Evolutionary conservation across 2,113 vertebrate species (phyloP).

Genomic region (Falco punctatus): DNA sequence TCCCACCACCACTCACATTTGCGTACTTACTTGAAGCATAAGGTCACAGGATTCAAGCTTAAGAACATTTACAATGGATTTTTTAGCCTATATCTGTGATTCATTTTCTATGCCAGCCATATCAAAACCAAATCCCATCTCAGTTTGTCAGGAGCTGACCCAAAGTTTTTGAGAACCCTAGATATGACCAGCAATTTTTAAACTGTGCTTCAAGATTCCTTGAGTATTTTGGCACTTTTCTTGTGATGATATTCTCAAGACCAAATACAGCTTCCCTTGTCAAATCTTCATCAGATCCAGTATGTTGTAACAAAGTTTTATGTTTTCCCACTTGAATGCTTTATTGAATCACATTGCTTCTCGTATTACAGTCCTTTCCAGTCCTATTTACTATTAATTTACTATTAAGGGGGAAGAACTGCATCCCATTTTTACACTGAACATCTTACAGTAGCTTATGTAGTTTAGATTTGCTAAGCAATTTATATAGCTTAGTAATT

Average conservation of each 20-base stretch:
- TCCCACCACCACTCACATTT: neutral
- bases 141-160: neutral
- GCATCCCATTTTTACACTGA: neutral
- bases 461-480: neutral
- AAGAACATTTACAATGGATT: neutral
- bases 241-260: neutral
- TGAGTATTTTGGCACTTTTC: neutral
- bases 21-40: neutral
- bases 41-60: fast-evolving
- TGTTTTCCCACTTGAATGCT: neutral
- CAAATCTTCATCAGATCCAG: neutral
- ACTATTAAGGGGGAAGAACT: neutral
- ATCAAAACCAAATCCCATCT: neutral
- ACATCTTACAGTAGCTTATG: neutral
- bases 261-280: neutral
- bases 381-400: neutral
- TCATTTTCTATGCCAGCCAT: neutral
- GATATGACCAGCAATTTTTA: neutral
- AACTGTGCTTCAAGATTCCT: neutral
- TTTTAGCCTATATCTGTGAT: neutral
- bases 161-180: neutral
- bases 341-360: neutral
- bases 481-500: neutral
- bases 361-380: neutral
- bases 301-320: neutral